phyloP scores from a whole-genome alignment of 2,113 vertebrate genomes.

The Pelobates fuscus region DNA sequence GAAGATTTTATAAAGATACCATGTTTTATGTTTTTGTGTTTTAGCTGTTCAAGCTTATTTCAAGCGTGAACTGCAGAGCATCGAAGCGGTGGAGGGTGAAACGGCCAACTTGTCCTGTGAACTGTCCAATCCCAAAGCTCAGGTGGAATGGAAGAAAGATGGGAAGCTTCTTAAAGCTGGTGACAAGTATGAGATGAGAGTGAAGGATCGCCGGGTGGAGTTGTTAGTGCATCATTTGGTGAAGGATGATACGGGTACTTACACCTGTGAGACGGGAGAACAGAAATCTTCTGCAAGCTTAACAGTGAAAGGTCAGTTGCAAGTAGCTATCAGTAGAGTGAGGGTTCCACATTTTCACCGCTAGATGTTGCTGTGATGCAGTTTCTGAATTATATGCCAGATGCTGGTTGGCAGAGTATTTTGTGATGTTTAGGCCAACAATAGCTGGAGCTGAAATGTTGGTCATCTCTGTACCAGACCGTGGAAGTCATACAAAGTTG shows the following conservation, averaged over 20 bases:
- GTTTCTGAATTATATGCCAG: too few relatives aligned
- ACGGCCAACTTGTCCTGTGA: constrained; percentile 72
- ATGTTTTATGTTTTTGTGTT: constrained; percentile 35
- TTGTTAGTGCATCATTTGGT: constrained; percentile 56
- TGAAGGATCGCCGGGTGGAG: constrained; percentile 64
- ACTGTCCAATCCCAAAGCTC: constrained; percentile 69
- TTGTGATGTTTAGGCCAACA: too few relatives aligned
- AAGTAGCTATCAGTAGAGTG: too few relatives aligned
- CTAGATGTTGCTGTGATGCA: too few relatives aligned
- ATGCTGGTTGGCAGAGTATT: too few relatives aligned
- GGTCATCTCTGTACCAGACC: too few relatives aligned
- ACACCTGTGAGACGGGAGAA: constrained; percentile 52
- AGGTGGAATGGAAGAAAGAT: constrained; percentile 79
- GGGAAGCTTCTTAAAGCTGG: constrained; percentile 70
- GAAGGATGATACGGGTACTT: constrained; percentile 53
- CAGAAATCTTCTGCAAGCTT: constrained; percentile 48
- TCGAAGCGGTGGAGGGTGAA: constrained; percentile 67
- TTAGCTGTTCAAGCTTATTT: constrained; percentile 77
- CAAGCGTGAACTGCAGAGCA: constrained; percentile 72
- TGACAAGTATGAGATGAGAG: constrained; percentile 81
- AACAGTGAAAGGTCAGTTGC: constrained; percentile 47
- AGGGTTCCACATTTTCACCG: too few relatives aligned
- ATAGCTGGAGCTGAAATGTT: too few relatives aligned
- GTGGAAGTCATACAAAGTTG: too few relatives aligned
- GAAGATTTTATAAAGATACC: too few relatives aligned